A percentile compares a stretch with the other conserved stretches of the same genome.
Conservation (phyloP, 2,888 invertebrate species). For the Platypus cylindrus region DNA sequence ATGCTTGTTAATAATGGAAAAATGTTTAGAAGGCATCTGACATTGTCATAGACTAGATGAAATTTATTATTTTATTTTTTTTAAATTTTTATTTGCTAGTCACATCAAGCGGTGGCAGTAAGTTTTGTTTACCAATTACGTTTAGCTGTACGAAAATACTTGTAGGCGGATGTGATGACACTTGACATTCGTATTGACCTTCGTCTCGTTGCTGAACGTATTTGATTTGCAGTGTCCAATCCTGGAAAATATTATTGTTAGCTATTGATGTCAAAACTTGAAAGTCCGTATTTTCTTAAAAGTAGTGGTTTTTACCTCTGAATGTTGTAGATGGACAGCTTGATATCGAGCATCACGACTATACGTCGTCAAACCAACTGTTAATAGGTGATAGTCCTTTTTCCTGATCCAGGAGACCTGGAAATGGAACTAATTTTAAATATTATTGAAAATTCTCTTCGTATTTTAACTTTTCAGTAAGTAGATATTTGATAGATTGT, state of each 20-base stretch:
- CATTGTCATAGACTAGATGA: no score
- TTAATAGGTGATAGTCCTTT: constrained; percentile 74
- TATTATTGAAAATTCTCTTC: constrained; percentile 6
- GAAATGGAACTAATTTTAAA: constrained; percentile 19
- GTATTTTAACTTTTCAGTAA: no score
- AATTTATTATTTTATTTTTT: no score
- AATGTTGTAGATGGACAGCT: constrained; percentile 74
- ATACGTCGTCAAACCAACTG: constrained; percentile 77
- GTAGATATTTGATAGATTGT: no score
- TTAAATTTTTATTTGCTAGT: background rate
- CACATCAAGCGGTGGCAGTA: no score
- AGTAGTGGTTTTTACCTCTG: constrained; percentile 61
- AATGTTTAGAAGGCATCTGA: no score
- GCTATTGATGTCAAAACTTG: no score
- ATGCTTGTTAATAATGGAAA: no score
- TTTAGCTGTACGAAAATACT: constrained; percentile 77
- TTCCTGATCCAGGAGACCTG: constrained; percentile 80
- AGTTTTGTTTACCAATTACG: constrained; percentile 67
- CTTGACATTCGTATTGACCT: constrained; percentile 81
- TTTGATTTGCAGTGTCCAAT: constrained; percentile 85
- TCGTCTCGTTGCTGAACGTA: constrained; percentile 78
- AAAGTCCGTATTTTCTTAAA: no score
- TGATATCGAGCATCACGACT: constrained; percentile 82
- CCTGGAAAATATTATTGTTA: no score
- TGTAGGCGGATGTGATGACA: constrained; percentile 81